These are phyloP conservation scores for Hirtodrosophila trivittata DNA, from an alignment of 2,888 invertebrate species.

Conservation along the genomic window DNA sequence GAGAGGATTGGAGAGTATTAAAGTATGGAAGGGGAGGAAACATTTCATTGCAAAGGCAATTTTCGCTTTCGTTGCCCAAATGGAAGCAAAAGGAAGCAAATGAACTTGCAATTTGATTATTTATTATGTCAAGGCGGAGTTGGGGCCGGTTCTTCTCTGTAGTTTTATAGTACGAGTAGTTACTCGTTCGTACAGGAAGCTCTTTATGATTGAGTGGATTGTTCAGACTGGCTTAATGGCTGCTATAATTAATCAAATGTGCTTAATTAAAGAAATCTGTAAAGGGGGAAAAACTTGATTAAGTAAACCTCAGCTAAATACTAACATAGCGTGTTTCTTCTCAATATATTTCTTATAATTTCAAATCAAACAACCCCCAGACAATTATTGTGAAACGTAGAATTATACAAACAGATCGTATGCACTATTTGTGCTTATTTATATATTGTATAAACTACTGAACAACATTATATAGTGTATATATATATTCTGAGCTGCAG, in stretches of 20 bases:
- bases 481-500: too few relatives aligned
- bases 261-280: conserved; percentile 62
- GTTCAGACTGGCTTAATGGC: conserved; percentile 59
- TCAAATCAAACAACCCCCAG: not conserved
- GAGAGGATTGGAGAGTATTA: not conserved
- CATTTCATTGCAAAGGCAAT: conserved; percentile 54
- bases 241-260: conserved; percentile 71
- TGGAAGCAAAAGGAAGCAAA: conserved; percentile 41
- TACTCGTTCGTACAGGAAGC: conserved; percentile 49
- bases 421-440: too few relatives aligned
- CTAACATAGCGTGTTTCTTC: not conserved
- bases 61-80: conserved; percentile 65
- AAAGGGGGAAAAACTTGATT: conserved; percentile 15
- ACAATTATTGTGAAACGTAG: too few relatives aligned
- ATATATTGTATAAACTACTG: too few relatives aligned
- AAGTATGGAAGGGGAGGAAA: not conserved
- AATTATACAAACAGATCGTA: too few relatives aligned
- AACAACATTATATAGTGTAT: too few relatives aligned
- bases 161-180: not conserved
- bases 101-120: conserved; percentile 77
- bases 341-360: not conserved
- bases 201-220: conserved; percentile 62
- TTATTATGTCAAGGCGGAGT: conserved; percentile 65
- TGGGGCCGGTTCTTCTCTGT: not conserved
- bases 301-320: not conserved